These are phyloP conservation scores for Crenichthys baileyi DNA, from an alignment of 2,797 vertebrate genomes.

Conservation along the genomic window DNA sequence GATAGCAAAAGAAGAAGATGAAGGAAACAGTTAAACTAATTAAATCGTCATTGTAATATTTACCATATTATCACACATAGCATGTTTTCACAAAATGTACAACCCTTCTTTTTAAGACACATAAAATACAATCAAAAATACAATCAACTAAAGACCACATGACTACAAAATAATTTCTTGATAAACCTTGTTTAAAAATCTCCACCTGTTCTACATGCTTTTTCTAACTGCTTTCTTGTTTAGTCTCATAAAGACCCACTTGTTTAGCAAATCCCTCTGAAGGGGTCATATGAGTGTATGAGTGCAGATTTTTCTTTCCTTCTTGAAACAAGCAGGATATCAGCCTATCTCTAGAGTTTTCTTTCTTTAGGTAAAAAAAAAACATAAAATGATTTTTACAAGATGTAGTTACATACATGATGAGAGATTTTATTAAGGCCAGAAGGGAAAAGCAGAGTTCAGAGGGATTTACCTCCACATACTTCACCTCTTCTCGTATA, in stretches of 20 bases:
- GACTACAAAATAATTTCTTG: neutral
- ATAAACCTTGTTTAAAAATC: neutral
- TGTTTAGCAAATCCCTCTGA: neutral
- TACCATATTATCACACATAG: neutral
- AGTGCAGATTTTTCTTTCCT: neutral
- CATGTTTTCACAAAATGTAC: neutral
- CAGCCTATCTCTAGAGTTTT: neutral
- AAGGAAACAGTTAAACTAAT: neutral
- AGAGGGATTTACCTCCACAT: conserved; percentile 35
- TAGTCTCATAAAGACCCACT: neutral
- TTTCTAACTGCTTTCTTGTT: neutral
- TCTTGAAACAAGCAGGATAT: conserved; percentile 14
- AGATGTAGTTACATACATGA: conserved; percentile 1
- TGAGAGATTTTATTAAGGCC: conserved; percentile 23
- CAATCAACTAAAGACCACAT: neutral
- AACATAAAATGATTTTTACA: conserved; percentile 7
- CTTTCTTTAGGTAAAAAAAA: conserved; percentile 8
- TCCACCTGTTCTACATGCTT: neutral
- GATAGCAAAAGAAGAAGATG: neutral
- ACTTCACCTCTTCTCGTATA: conserved; percentile 48
- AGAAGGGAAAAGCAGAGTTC: conserved; percentile 35
- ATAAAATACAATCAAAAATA: neutral
- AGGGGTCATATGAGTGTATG: neutral
- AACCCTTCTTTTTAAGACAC: neutral
- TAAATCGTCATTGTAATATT: neutral